Base-by-base conservation (phyloP, 1,140 invertebrate species). In the Lordiphosa collinella region DNA sequence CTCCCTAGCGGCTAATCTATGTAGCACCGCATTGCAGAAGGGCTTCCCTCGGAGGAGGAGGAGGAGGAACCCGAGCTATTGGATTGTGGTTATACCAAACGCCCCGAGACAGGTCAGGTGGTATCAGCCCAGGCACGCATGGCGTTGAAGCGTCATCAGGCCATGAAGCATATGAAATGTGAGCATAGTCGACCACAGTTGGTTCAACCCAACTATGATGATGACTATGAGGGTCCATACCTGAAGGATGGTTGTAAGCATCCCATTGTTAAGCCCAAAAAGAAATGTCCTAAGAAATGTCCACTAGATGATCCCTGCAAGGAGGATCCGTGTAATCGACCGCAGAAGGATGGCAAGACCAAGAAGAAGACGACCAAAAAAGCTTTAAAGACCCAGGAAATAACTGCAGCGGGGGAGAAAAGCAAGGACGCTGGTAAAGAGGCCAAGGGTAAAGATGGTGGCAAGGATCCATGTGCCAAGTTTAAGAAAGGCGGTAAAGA, bases 1-100 rank as follows among this genome's bases (percentile, higher is more conserved):
- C 2, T 60, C 84, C 1, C 57, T 87, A 32, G 84, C 84, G 2
- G 84, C 84, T 9, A 87, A 68, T 36, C 60, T 87, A 5, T 87
- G 84, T 50, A 87, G 84, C 37, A 66, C 84, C 0, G 84, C 84
- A 0, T 22, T 87, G 7, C 62, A 87, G 31, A 55, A 58, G 12
- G 74, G 84, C 7, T 79, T 86, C 22, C 13, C 0, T 2, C 60
- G 0, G 55, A 55, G 14, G 44, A 18, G 9, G 7, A 1, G 0
- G 3, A 29, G 2, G 5, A 9, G 1, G 10, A 18, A 6, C 31
- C 11, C 16, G 34, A 46, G 34, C 10, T 12, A 0, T 8, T 29
- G 25, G 25, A 29, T 29, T 5, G 7, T 29, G 25, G 6, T 1
- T 29, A 8, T 6, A 29, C 25, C 25, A 29, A 29, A 8, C 25